A percentile compares a stretch with the other conserved stretches of the same genome.
Evolutionary conservation across 2,113 vertebrate genomes (phyloP).

Genomic region (Mastomys coucha): DNA sequence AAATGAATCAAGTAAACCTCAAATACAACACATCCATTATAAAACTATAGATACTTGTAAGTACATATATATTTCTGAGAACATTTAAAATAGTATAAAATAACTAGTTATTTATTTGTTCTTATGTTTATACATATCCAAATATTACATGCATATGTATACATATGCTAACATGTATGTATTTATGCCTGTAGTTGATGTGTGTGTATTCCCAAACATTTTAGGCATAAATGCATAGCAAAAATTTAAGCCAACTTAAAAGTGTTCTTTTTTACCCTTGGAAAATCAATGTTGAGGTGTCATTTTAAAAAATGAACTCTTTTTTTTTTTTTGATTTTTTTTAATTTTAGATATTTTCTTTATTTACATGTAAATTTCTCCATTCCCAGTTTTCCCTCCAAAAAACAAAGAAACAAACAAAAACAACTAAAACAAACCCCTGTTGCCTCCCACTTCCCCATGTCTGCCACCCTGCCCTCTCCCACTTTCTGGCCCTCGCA

Average conservation of each 20-base stretch:
- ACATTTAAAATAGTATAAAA: background rate
- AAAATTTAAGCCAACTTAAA: constrained; percentile 24
- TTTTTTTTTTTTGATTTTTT: too few species aligned
- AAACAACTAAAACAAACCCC: too few species aligned
- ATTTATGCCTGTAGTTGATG: background rate
- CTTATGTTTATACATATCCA: background rate
- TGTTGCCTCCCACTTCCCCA: too few species aligned
- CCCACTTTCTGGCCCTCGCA: too few species aligned
- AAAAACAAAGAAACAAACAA: too few species aligned
- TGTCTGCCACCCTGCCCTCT: too few species aligned
- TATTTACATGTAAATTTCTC: too few species aligned
- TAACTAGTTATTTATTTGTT: constrained; percentile 2
- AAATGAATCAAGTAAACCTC: background rate
- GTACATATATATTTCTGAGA: background rate
- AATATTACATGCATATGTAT: background rate
- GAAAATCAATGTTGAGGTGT: background rate
- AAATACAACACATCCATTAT: background rate
- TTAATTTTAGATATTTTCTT: too few species aligned
- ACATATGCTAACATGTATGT: background rate
- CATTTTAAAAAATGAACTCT: background rate
- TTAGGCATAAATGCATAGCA: background rate
- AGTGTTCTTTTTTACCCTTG: background rate
- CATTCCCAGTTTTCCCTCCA: too few species aligned
- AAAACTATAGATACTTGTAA: background rate
- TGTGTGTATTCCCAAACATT: background rate